A percentile compares a stretch with the other conserved stretches of the same genome.
Conservation (phyloP, 1,140 invertebrate genomes). For the Aphelinus certus region DNA sequence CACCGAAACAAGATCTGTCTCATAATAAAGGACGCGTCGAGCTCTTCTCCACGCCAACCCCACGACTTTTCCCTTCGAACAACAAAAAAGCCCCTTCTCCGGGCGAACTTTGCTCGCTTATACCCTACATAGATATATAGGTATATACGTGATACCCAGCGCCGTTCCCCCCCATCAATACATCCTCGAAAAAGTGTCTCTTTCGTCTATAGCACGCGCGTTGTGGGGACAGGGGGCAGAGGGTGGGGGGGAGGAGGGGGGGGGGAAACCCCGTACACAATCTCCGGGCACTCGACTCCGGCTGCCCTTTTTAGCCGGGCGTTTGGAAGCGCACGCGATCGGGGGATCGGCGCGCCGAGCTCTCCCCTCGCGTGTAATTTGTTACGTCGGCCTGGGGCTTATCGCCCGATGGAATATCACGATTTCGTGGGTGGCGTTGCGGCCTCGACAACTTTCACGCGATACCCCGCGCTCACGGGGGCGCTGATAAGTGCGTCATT, state of each 20-base stretch:
- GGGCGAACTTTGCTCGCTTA: too few relatives aligned
- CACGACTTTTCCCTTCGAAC: too few relatives aligned
- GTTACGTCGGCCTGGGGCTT: slow-evolving; percentile 18
- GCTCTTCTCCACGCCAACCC: too few relatives aligned
- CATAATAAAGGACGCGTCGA: too few relatives aligned
- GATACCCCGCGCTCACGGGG: too few relatives aligned
- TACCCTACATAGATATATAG: too few relatives aligned
- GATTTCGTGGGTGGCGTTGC: slow-evolving; percentile 7
- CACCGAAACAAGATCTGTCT: too few relatives aligned
- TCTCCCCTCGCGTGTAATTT: slow-evolving; percentile 11
- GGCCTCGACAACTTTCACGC: neutral
- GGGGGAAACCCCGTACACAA: neutral
- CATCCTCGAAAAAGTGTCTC: slow-evolving; percentile 6
- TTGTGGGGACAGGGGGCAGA: too few relatives aligned
- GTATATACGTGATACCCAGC: neutral
- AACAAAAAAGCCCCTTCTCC: too few relatives aligned
- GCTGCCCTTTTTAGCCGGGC: too few relatives aligned
- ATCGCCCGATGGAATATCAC: slow-evolving; percentile 17
- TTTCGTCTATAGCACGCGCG: neutral
- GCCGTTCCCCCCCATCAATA: neutral
- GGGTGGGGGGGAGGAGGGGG: too few relatives aligned
- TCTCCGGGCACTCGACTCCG: neutral
- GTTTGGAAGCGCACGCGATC: too few relatives aligned
- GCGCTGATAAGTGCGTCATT: slow-evolving; percentile 22
- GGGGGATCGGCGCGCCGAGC: neutral